phyloP scores from a whole-genome alignment of 2,797 vertebrate genomes.

The Macroramphosus scolopax region DNA sequence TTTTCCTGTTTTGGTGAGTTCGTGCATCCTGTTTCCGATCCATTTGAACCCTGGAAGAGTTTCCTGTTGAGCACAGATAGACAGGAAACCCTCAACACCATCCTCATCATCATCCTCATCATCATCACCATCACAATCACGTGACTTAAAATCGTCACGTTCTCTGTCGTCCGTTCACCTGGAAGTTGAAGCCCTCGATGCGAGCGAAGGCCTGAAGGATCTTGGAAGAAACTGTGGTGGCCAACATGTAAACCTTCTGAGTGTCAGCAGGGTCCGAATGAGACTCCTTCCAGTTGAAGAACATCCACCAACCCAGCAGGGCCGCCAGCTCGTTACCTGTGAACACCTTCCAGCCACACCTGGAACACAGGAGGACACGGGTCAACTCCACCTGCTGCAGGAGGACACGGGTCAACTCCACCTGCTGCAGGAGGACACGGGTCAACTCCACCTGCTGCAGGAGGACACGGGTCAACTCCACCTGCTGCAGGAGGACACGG shows the following conservation, averaged over 20 bases:
- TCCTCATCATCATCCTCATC: not conserved
- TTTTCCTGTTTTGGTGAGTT: conserved; percentile 83
- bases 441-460: too few relatives aligned
- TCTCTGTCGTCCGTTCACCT: conserved; percentile 74
- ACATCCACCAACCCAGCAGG: conserved; percentile 96
- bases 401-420: not conserved
- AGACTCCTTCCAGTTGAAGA: conserved; percentile 85
- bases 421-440: too few relatives aligned
- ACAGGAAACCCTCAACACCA: too few relatives aligned
- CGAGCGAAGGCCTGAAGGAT: conserved; percentile 86
- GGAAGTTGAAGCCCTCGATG: conserved; percentile 89
- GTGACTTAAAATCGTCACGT: too few relatives aligned
- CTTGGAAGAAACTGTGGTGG: conserved; percentile 93
- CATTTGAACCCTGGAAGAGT: conserved; percentile 97
- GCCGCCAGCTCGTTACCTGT: conserved; percentile 92
- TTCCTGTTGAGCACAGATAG: conserved; percentile 78
- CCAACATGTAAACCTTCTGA: conserved; percentile 86
- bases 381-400: not conserved
- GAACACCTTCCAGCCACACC: conserved; percentile 90
- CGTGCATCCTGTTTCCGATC: conserved; percentile 91
- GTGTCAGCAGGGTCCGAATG: conserved; percentile 69
- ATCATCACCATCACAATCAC: too few relatives aligned
- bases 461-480: too few relatives aligned
- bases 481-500: too few relatives aligned
- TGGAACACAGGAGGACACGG: conserved; percentile 29